Evolutionary conservation across 2,888 invertebrate species (phyloP).

Genomic region (Strigamia transsilvanica): DNA sequence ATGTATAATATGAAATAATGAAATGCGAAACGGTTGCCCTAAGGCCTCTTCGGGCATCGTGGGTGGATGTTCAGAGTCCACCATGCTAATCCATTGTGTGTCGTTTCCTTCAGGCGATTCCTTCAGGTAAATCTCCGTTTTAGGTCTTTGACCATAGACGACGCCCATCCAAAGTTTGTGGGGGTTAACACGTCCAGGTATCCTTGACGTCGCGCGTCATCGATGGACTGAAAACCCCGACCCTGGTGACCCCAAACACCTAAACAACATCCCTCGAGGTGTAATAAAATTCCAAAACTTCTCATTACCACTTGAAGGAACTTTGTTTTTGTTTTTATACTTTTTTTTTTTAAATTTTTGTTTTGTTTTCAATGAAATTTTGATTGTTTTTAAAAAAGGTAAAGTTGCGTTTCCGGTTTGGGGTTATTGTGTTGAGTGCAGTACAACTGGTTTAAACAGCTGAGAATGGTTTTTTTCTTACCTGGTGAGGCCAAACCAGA

Average conservation of each 20-base stretch:
- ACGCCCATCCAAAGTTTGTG: background rate
- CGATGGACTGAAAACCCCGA: slow-evolving; percentile 32
- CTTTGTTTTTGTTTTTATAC: background rate
- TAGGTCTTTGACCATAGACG: slow-evolving; percentile 41
- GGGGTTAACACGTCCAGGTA: slow-evolving; percentile 17
- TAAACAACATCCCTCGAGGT: slow-evolving; percentile 26
- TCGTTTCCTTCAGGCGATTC: slow-evolving; percentile 35
- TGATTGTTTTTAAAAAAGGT: slow-evolving; percentile 1
- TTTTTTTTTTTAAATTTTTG: slow-evolving; percentile 3
- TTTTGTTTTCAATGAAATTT: background rate
- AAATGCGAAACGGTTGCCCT: background rate
- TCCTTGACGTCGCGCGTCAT: slow-evolving; percentile 46
- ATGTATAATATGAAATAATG: slow-evolving; percentile 14
- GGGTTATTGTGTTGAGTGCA: background rate
- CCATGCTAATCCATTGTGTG: background rate
- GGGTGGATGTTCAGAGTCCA: slow-evolving; percentile 3
- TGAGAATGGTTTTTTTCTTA: background rate
- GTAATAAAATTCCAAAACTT: slow-evolving; percentile 7
- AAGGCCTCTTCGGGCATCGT: background rate
- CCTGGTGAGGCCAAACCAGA: slow-evolving; percentile 23
- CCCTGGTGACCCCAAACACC: slow-evolving; percentile 27
- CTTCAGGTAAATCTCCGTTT: slow-evolving; percentile 48
- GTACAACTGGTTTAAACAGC: background rate
- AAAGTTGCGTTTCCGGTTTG: slow-evolving; percentile 14
- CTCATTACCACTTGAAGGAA: slow-evolving; percentile 7